Conservation (phyloP, 2,888 invertebrate species). For the Argyresthia goedartella region DNA sequence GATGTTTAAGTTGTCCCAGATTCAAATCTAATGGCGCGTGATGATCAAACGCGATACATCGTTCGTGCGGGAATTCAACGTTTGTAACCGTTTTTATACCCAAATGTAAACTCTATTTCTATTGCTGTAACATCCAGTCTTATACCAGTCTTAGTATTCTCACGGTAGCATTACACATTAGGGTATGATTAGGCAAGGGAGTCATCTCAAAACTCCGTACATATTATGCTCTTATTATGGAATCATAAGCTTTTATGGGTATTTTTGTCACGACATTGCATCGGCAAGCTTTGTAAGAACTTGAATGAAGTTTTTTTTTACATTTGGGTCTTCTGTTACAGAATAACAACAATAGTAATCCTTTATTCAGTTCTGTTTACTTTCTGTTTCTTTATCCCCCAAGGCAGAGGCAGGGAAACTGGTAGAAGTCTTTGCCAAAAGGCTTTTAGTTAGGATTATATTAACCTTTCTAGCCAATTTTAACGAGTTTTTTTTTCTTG, state of each 20-base stretch:
- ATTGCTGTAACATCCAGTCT: background rate
- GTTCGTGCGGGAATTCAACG: conserved; percentile 28
- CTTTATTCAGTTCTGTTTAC: no score
- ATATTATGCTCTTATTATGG: conserved; percentile 1
- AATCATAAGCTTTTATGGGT: background rate
- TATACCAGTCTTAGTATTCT: background rate
- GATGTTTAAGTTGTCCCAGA: conserved; percentile 53
- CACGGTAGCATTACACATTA: conserved; percentile 3
- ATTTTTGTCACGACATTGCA: background rate
- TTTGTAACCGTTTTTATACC: conserved; percentile 12
- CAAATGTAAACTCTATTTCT: conserved; percentile 15
- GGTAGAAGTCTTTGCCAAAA: no score
- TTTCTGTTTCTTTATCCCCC: no score
- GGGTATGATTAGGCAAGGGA: background rate
- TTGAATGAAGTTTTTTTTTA: background rate
- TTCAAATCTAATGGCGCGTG: conserved; percentile 60
- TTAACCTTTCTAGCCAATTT: background rate
- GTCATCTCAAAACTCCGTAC: background rate
- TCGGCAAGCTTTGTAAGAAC: background rate
- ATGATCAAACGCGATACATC: conserved; percentile 41
- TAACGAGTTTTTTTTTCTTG: conserved; percentile 13
- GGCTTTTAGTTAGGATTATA: no score
- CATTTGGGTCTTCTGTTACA: no score
- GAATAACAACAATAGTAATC: no score
- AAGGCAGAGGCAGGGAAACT: no score